Evolutionary conservation across 2,797 vertebrate species (phyloP).

Genomic region (Sciurus vulgaris): DNA sequence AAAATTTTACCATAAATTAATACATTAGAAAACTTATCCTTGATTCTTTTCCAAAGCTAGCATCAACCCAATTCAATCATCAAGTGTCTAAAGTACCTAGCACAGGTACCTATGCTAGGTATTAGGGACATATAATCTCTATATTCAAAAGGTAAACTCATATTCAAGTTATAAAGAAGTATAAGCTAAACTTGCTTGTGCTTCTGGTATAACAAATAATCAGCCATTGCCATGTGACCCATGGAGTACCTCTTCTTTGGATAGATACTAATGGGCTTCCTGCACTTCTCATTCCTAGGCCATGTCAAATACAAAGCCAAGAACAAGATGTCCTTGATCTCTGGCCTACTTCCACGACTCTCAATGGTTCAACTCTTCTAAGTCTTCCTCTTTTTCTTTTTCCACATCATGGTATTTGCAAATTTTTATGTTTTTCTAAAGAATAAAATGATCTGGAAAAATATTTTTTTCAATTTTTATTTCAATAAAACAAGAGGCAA

Average conservation of each 20-base stretch:
- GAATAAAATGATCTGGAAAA: conserved; percentile 78
- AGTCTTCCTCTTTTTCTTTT: conserved; percentile 52
- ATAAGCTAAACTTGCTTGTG: conserved; percentile 3
- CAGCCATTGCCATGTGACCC: background rate
- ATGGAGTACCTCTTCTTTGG: background rate
- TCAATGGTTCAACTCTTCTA: conserved; percentile 41
- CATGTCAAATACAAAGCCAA: background rate
- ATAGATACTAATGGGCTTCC: background rate
- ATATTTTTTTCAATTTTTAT: conserved; percentile 61
- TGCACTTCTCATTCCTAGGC: background rate
- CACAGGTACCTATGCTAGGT: background rate
- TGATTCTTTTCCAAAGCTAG: conserved; percentile 33
- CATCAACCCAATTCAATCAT: background rate
- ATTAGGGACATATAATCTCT: background rate
- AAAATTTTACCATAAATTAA: conserved; percentile 48
- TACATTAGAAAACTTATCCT: background rate
- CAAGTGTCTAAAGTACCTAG: conserved; percentile 8
- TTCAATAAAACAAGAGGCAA: conserved; percentile 73
- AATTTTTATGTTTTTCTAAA: conserved; percentile 68
- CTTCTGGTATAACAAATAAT: conserved; percentile 7
- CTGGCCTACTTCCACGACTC: background rate
- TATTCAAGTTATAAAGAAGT: background rate
- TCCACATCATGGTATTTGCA: conserved; percentile 14
- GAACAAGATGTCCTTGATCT: background rate
- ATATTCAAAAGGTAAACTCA: conserved; percentile 39